Evolutionary conservation across 2,888 invertebrate species (phyloP), one percentile per base, ranked within the genome.

Genomic region (Brachyptera putata): DNA sequence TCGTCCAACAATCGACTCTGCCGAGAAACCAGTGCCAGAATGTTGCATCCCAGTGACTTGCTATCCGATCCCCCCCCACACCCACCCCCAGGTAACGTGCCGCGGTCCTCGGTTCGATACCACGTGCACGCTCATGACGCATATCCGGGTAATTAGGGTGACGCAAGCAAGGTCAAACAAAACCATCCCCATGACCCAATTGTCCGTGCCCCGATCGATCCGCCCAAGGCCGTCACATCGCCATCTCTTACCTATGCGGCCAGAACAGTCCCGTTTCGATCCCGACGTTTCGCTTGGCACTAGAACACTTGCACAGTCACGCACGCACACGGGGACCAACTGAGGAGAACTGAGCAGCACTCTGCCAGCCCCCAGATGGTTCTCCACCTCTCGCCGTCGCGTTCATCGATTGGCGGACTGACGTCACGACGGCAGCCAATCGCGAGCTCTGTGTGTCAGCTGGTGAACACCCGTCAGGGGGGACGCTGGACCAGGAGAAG

Each of bases 381-480:
- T 41, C 25, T 36, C 41, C 25, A 39, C 37, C 50, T 25, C 25
- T 21, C n/a, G n/a, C n/a, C 59, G 49, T 56, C 60, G 26, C 56
- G 39, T 25, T 16, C 60, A 58, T 63, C 60, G 61, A 59, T 61
- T 61, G 63, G 63, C 55, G 37, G 50, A 60, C 48, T 58, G 63
- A 58, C 63, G 56, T 56, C 63, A 56, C 34, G 36, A 14, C 21
- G 24, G 49, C 53, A 53, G 30, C 30, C 30, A 56, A 56, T 56
- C 58, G 25, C 49, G 58, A 43, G 30, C 55, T 7, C 11, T 30
- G 11, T 30, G 7, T 5, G 30, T 50, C 53, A 53, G 53, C 53
- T 53, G 36, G 53, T 36, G 21, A n/a, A 43, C 56, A 37, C 22
- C 34, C 39, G 56, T 30, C n/a, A 57, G 57, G 22, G 43, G 22